Conservation (phyloP, 2,113 vertebrate genomes). For the Tragelaphus scriptus region DNA sequence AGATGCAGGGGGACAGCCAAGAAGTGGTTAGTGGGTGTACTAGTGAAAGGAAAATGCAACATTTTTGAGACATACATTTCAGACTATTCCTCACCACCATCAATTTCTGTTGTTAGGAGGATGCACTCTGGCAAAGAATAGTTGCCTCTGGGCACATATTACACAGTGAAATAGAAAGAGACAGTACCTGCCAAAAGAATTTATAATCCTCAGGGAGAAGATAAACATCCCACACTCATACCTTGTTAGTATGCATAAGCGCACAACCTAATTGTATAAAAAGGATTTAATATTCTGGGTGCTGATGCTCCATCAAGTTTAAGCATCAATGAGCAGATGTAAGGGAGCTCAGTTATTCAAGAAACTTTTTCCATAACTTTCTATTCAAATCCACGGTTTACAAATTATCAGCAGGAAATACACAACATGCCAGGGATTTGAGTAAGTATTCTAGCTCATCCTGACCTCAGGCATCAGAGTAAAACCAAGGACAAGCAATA, state of each 20-base stretch:
- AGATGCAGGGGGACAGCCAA: not conserved
- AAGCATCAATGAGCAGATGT: not conserved
- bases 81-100: not conserved
- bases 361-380: slow-evolving; percentile 15
- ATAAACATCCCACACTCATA: slow-evolving; percentile 33
- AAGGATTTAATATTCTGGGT: slow-evolving; percentile 55
- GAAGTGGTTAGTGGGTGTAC: not conserved
- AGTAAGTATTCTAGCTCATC: not conserved
- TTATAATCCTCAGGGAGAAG: slow-evolving; percentile 32
- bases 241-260: slow-evolving; percentile 34
- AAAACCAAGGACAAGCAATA: not conserved
- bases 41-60: not conserved
- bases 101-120: slow-evolving; percentile 37
- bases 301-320: not conserved
- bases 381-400: slow-evolving; percentile 19
- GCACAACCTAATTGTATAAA: slow-evolving; percentile 15
- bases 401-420: not conserved
- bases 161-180: slow-evolving; percentile 61
- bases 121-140: slow-evolving; percentile 17
- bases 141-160: slow-evolving; percentile 58
- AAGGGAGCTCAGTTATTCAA: not conserved
- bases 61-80: not conserved
- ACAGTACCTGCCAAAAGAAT: slow-evolving; percentile 55
- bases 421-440: not conserved
- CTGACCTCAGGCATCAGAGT: not conserved